Conservation (phyloP, 2,113 vertebrate genomes). For the Aptenodytes forsteri region DNA sequence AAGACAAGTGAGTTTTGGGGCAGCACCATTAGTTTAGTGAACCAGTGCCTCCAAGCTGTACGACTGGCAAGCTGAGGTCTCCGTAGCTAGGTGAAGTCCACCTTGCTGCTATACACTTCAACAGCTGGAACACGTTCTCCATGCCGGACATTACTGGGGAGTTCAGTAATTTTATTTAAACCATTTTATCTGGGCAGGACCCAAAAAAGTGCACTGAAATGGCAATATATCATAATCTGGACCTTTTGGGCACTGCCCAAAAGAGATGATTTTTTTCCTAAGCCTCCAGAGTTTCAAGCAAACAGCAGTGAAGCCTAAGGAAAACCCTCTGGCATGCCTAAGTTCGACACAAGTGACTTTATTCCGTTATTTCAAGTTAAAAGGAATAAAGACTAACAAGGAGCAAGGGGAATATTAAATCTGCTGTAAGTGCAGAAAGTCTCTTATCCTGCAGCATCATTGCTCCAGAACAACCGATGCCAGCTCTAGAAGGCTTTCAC, state of each 20-base stretch:
- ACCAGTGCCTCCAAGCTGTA: not conserved
- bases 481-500: not conserved
- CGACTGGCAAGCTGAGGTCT: not conserved
- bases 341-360: not conserved
- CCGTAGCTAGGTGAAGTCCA: not conserved
- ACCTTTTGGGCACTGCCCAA: not conserved
- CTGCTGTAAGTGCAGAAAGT: not conserved
- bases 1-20: not conserved
- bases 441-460: not conserved
- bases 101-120: not conserved
- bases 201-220: not conserved
- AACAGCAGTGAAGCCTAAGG: not conserved
- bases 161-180: not conserved
- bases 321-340: not conserved
- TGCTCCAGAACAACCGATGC: not conserved
- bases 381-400: not conserved
- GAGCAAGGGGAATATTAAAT: not conserved
- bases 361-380: conserved; percentile 19
- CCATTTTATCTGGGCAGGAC: not conserved
- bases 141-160: not conserved
- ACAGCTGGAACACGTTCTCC: not conserved
- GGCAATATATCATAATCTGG: not conserved
- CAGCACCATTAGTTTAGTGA: not conserved
- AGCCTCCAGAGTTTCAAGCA: not conserved
- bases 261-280: not conserved